Evolutionary conservation across 2,888 invertebrate genomes (phyloP).

Genomic region (Dynastes maya): DNA sequence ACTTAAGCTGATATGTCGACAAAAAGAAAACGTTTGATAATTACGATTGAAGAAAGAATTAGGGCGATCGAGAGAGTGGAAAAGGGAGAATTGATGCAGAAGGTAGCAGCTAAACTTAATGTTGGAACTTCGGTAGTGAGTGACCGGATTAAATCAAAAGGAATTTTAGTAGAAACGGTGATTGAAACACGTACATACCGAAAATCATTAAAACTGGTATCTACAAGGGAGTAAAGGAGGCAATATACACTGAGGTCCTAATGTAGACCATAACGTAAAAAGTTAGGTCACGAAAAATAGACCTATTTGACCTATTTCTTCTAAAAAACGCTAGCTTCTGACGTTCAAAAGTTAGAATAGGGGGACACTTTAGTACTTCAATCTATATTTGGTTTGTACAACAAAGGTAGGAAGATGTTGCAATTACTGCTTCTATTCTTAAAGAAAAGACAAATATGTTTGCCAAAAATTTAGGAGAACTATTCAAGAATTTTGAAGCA

Average conservation of each 20-base stretch:
- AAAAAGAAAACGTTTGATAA: no score
- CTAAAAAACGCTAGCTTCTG: no score
- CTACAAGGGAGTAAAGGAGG: no score
- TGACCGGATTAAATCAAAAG: not conserved
- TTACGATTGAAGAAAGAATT: not conserved
- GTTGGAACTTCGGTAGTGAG: not conserved
- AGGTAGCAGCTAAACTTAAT: not conserved
- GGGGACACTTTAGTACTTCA: no score
- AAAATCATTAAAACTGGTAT: no score
- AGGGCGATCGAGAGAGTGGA: not conserved
- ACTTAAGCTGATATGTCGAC: no score
- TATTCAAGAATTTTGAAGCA: not conserved
- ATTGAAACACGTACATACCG: not conserved
- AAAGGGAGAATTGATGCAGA: not conserved
- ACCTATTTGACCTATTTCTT: no score
- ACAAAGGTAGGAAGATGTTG: not conserved
- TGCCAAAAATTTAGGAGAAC: not conserved
- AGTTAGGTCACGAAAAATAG: no score
- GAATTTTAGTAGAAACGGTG: not conserved
- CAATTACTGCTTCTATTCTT: not conserved
- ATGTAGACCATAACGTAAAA: no score
- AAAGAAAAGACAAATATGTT: not conserved
- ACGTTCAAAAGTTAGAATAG: no score
- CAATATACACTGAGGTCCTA: no score
- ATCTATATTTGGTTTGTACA: not conserved